Evolutionary conservation across 2,113 vertebrate genomes (phyloP).

Genomic region (Oophaga pumilio): DNA sequence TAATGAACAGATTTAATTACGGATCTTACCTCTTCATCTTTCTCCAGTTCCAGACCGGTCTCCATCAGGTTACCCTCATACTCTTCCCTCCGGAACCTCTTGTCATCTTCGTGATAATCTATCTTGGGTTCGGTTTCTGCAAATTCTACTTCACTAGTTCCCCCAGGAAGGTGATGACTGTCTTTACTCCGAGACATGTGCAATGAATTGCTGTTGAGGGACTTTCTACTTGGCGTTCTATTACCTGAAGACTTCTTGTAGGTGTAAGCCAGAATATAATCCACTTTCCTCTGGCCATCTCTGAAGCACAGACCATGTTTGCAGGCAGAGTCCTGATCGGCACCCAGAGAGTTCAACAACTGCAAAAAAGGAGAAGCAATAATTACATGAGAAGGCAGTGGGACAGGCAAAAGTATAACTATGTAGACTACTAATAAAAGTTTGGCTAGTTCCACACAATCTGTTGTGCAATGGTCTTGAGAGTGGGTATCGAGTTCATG

Average conservation of each 20-base stretch:
- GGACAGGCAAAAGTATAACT: neutral
- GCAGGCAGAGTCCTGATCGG: slow-evolving; percentile 71
- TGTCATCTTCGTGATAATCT: slow-evolving; percentile 86
- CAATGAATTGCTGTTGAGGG: slow-evolving; percentile 69
- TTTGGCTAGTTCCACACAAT: neutral
- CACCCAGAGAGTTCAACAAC: slow-evolving; percentile 78
- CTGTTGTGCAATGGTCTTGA: neutral
- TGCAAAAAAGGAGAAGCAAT: slow-evolving; percentile 58
- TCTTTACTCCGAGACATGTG: slow-evolving; percentile 68
- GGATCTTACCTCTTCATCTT: slow-evolving; percentile 81
- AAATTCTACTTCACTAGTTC: slow-evolving; percentile 71
- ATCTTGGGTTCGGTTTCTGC: slow-evolving; percentile 68
- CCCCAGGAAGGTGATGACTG: slow-evolving; percentile 67
- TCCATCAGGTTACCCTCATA: slow-evolving; percentile 89
- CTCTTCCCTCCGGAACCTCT: slow-evolving; percentile 82
- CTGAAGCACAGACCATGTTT: slow-evolving; percentile 82
- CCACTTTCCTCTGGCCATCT: slow-evolving; percentile 86
- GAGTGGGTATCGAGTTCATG: neutral
- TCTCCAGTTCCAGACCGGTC: slow-evolving; percentile 91
- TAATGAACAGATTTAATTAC: neutral
- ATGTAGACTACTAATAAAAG: neutral
- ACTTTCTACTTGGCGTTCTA: slow-evolving; percentile 63
- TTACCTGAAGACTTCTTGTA: slow-evolving; percentile 76
- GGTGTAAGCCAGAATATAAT: slow-evolving; percentile 90
- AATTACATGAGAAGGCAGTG: neutral